These are phyloP conservation scores for Cerastoderma edule DNA, from an alignment of 2,888 invertebrate species.

Conservation along the genomic window DNA sequence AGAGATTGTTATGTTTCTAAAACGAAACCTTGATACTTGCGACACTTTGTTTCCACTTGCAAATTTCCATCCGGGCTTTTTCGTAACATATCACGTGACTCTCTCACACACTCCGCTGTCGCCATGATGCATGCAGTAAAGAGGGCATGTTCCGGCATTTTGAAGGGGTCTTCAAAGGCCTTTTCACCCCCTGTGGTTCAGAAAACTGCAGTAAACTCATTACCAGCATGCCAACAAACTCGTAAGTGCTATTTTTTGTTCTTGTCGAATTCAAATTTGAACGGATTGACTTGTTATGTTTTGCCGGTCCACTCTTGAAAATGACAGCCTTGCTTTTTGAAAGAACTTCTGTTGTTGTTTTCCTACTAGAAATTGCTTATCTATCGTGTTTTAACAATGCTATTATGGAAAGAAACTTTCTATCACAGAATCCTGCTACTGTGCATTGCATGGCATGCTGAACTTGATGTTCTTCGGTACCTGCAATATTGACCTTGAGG, in stretches of 20 bases:
- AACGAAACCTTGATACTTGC: not conserved
- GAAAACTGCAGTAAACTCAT: constrained; percentile 85
- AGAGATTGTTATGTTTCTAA: constrained; percentile 2
- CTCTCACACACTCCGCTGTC: constrained; percentile 61
- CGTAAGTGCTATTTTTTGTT: constrained; percentile 83
- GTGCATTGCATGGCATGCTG: too few relatives aligned
- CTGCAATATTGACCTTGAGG: constrained; percentile 13
- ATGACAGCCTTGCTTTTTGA: not conserved
- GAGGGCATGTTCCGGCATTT: constrained; percentile 86
- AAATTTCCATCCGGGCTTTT: constrained; percentile 45
- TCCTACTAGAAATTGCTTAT: not conserved
- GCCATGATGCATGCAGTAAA: constrained; percentile 87
- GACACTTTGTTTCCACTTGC: not conserved
- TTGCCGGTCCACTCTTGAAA: not conserved
- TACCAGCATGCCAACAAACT: constrained; percentile 85
- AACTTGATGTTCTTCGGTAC: not conserved
- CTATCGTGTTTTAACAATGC: not conserved
- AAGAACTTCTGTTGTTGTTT: not conserved
- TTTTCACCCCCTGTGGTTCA: constrained; percentile 84
- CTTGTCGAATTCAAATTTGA: not conserved
- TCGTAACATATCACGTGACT: constrained; percentile 61
- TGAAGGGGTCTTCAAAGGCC: constrained; percentile 86
- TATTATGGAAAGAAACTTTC: constrained; percentile 2
- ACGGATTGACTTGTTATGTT: not conserved
- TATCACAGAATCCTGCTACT: too few relatives aligned